Percentiles rank a stretch among this genome's conserved stretches.
phyloP scores from a whole-genome alignment of 2,888 invertebrate species.

The Rotaria macrura region DNA sequence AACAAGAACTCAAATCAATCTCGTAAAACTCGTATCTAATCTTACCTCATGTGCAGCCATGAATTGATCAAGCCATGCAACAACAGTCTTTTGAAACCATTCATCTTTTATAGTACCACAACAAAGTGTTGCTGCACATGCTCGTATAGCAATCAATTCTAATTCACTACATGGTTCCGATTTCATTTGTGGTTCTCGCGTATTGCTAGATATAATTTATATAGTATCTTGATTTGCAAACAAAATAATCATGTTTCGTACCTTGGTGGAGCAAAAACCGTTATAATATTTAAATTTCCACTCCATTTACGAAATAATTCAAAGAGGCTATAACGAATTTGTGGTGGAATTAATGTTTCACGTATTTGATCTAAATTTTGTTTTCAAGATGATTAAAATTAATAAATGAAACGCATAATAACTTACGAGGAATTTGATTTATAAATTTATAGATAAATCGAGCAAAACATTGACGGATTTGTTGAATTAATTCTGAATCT shows the following conservation, averaged over 20 bases:
- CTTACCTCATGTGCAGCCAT: slow-evolving; percentile 15
- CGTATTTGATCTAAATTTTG: slow-evolving; percentile 67
- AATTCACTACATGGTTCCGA: slow-evolving; percentile 43
- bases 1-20: neutral
- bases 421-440: slow-evolving; percentile 65
- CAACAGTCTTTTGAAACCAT: slow-evolving; percentile 21
- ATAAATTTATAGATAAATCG: slow-evolving; percentile 84
- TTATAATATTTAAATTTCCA: slow-evolving; percentile 52
- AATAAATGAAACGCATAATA: neutral
- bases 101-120: slow-evolving; percentile 65
- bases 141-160: slow-evolving; percentile 59
- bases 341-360: slow-evolving; percentile 71
- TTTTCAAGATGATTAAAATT: slow-evolving; percentile 48
- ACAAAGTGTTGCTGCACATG: slow-evolving; percentile 86
- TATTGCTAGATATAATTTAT: neutral
- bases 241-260: neutral
- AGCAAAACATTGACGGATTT: slow-evolving; percentile 83
- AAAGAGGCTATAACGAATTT: slow-evolving; percentile 74
- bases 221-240: neutral
- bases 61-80: slow-evolving; percentile 7
- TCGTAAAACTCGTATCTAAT: neutral
- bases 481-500: slow-evolving; percentile 68
- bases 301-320: slow-evolving; percentile 86
- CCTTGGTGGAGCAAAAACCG: neutral
- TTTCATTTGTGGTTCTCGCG: neutral